phyloP scores from a whole-genome alignment of 2,888 invertebrate genomes.

The Patella caerulea region DNA sequence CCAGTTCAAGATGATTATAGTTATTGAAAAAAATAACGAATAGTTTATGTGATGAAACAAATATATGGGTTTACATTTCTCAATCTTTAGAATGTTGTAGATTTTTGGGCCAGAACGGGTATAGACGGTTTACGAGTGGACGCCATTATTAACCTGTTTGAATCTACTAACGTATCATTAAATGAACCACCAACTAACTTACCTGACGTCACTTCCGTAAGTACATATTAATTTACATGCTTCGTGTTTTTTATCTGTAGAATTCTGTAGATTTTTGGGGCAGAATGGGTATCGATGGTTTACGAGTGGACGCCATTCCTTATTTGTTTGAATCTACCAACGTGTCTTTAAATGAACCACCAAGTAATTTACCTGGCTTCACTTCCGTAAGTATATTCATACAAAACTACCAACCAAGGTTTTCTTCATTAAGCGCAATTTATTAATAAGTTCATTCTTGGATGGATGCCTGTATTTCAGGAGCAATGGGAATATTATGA shows the following conservation, averaged over 20 bases:
- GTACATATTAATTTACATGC: background rate
- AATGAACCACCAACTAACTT: slow-evolving; percentile 41
- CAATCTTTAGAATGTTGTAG: slow-evolving; percentile 22
- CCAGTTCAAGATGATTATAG: too few species aligned
- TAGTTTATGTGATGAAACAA: too few species aligned
- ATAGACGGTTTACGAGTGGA: slow-evolving; percentile 92
- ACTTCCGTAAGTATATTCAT: too few species aligned
- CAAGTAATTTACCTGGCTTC: slow-evolving; percentile 5
- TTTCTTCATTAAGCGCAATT: too few species aligned
- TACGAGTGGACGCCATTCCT: slow-evolving; percentile 86
- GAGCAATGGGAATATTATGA: slow-evolving; percentile 20
- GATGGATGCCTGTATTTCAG: background rate
- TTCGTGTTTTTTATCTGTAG: background rate
- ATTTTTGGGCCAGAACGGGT: slow-evolving; percentile 80
- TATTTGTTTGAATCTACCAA: slow-evolving; percentile 72
- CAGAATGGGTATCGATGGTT: slow-evolving; percentile 86
- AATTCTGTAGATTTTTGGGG: slow-evolving; percentile 75
- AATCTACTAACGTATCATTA: slow-evolving; percentile 49
- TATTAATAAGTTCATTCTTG: background rate
- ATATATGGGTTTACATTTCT: too few species aligned
- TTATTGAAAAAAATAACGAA: too few species aligned
- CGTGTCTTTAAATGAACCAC: slow-evolving; percentile 45
- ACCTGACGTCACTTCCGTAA: too few species aligned
- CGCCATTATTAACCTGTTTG: slow-evolving; percentile 79
- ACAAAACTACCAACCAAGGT: too few species aligned